Base-by-base conservation (phyloP, 2,113 vertebrate species). In the Anolis carolinensis region DNA sequence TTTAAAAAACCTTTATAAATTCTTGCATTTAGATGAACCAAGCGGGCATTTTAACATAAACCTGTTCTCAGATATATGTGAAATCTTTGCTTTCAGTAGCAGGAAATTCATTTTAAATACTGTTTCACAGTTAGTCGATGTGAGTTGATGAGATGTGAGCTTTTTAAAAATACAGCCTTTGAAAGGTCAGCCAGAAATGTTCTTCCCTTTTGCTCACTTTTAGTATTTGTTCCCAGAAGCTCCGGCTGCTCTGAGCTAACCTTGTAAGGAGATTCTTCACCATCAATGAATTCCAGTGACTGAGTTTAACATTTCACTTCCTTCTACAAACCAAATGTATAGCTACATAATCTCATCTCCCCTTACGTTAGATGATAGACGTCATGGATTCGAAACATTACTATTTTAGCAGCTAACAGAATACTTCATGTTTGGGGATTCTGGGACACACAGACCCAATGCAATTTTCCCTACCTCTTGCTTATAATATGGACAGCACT, bases 41-140 rank as follows among this genome's bases (percentile, higher is more conserved):
- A 52, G 50, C 44, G 7, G 4, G 7, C 16, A 72, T 48, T 44
- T 78, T 72, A 62, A 63, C 55, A 71, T 62, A 79, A 44, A 32
- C 34, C 10, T 18, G 32, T 86, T 72, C 30, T 62, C 11, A 44
- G 21, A 39, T 72, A 16, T 72, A 59, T 9, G 32, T 78, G 79
- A 85, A 59, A 59, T 4, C 76, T 71, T 36, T 30, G 18, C 55
- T 70, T 78, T 44, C 65, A 85, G 75, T 39, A 68, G 48, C 25
- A 55, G 48, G 30, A 13, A 78, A 78, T 68, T 30, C 5, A 55
- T 85, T 79, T 79, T 20, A 85, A 79, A 77, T 68, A 70, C 67
- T 77, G 10, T 7, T 67, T 78, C n/a, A 39, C 5, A 30, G 11
- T 71, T 48, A 70, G 27, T 30, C 27, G 34, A 23, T 5, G 20